Percentiles rank a stretch among this genome's conserved stretches.
Evolutionary conservation across 2,113 vertebrate genomes (phyloP).

Genomic region (Notarius lentiginosus): DNA sequence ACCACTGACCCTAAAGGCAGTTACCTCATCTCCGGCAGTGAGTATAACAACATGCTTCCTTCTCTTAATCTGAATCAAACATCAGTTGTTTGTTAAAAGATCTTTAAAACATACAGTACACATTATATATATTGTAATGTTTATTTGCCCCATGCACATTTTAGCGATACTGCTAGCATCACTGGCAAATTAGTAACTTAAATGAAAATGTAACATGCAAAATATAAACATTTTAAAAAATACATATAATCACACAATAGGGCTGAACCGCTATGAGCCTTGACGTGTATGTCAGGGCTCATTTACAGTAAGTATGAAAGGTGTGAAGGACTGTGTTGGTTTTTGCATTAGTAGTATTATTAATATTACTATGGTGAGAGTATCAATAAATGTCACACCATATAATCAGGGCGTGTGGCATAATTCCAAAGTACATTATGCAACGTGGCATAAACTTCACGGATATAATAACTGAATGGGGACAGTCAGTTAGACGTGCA

Average conservation of each 20-base stretch:
- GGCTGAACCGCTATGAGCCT: too few species aligned
- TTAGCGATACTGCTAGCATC: background rate
- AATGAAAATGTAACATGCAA: background rate
- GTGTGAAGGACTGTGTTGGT: background rate
- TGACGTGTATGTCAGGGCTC: background rate
- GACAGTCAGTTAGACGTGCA: too few species aligned
- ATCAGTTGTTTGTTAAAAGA: background rate
- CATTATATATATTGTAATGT: background rate
- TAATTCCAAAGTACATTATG: background rate
- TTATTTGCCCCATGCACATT: background rate
- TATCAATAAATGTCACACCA: background rate
- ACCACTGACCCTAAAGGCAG: slow-evolving; percentile 86
- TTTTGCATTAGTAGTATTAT: background rate
- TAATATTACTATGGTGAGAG: background rate
- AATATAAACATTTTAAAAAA: background rate
- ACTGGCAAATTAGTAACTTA: background rate
- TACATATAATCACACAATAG: background rate
- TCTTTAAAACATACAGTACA: background rate
- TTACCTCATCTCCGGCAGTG: slow-evolving; percentile 92
- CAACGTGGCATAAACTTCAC: too few species aligned
- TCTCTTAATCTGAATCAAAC: background rate
- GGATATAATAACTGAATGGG: too few species aligned
- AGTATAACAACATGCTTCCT: slow-evolving; percentile 58
- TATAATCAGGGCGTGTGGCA: too few species aligned
- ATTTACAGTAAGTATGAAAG: background rate